These are phyloP conservation scores for Meandrusa payeni DNA, from an alignment of 2,888 invertebrate genomes.

Conservation along the genomic window DNA sequence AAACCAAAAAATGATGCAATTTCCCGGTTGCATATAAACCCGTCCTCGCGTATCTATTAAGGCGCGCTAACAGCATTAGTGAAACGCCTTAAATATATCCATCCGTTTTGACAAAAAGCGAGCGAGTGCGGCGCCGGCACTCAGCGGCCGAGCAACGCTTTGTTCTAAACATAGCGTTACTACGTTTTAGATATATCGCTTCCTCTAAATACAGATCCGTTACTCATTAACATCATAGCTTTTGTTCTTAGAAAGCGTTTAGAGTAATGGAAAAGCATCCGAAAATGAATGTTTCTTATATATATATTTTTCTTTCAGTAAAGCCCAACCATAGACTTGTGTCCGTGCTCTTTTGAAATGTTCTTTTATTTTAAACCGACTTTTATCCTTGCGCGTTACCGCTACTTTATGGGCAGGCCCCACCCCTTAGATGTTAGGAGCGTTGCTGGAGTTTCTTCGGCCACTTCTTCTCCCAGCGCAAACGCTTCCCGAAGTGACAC, in stretches of 20 bases:
- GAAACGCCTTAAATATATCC: constrained; percentile 56
- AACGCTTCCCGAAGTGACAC: too few relatives aligned
- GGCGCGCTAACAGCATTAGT: constrained; percentile 59
- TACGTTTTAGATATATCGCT: constrained; percentile 27
- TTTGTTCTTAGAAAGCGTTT: constrained; percentile 9
- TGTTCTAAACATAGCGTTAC: constrained; percentile 22
- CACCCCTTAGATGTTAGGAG: too few relatives aligned
- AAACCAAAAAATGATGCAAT: too few relatives aligned
- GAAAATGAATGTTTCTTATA: too few relatives aligned
- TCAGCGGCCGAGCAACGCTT: constrained; percentile 8
- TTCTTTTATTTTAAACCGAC: too few relatives aligned
- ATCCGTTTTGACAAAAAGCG: constrained; percentile 56
- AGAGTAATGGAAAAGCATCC: not conserved
- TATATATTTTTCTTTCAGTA: too few relatives aligned
- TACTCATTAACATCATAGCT: constrained; percentile 21
- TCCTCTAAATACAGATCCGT: constrained; percentile 27
- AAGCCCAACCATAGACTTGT: too few relatives aligned
- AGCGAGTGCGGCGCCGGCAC: constrained; percentile 43
- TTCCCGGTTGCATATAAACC: constrained; percentile 42
- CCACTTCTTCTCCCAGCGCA: too few relatives aligned
- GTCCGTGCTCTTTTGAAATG: too few relatives aligned
- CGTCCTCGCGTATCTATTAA: constrained; percentile 43
- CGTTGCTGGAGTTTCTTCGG: too few relatives aligned
- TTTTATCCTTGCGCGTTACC: too few relatives aligned
- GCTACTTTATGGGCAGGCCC: too few relatives aligned